Evolutionary conservation across 2,797 vertebrate genomes (phyloP).

Genomic region (Atherinosoma microstoma): DNA sequence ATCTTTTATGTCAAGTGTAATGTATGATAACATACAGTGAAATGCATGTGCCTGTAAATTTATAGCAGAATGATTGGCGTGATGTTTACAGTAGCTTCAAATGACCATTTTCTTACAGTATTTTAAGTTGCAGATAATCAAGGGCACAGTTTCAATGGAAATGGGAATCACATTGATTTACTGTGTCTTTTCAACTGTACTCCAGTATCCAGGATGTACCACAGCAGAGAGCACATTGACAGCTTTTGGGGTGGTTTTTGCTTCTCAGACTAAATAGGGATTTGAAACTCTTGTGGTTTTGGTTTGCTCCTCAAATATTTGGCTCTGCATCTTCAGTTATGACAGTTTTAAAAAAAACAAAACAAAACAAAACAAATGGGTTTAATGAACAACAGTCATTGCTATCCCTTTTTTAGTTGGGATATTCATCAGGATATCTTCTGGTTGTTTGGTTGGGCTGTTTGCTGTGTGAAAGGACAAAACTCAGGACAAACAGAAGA

Average conservation of each 20-base stretch:
- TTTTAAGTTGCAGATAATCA: neutral
- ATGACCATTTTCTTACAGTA: neutral
- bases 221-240: neutral
- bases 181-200: neutral
- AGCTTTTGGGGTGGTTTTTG: neutral
- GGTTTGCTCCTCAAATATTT: neutral
- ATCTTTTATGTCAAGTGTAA: neutral
- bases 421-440: too few relatives aligned
- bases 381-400: neutral
- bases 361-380: too few relatives aligned
- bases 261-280: slow-evolving; percentile 6
- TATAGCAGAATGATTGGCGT: neutral
- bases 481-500: neutral
- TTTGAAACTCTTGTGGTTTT: neutral
- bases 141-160: neutral
- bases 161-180: slow-evolving; percentile 6
- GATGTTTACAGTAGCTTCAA: neutral
- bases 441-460: neutral
- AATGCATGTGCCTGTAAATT: neutral
- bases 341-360: neutral
- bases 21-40: neutral
- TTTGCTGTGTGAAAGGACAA: neutral
- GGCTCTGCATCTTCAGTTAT: neutral
- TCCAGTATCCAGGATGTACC: slow-evolving; percentile 8
- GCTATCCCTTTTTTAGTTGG: too few relatives aligned